Evolutionary conservation across 1,140 invertebrate genomes (phyloP), one percentile per base, ranked within the genome.

Genomic region (Antheraea pernyi): DNA sequence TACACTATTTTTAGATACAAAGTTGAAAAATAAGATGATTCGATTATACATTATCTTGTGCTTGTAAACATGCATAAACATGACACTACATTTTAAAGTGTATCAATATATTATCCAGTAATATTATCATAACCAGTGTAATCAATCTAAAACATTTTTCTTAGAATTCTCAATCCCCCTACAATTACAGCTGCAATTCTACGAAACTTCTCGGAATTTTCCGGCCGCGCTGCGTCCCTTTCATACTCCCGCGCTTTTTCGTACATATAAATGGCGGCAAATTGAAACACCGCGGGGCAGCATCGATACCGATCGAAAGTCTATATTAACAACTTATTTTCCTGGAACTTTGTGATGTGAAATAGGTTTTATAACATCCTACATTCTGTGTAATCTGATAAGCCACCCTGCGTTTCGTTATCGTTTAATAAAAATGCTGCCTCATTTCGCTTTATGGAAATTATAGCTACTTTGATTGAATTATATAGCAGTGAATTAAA

Each of bases 121-220:
- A n/a, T 48, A 48, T 9, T 48, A 48, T 11, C 11, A 11, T 63
- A 68, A 13, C 11, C 18, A 30, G 13, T 16, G 36, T 9, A 22
- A 61, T 61, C 6, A 16, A 9, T 11, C 19, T 61, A 22, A 11
- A 61, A 22, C 19, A 30, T 1, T 13, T 61, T 61, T 36, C 36
- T 61, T 61, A 61, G 60, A 61, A 53, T 53, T 53, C 16, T 13
- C 16, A 53, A 16, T 53, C 4, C 30, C 61, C 61, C 30, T 36
- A 37, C 18, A 36, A 37, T 7, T 36, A 10, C 81, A 86, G 80
- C 80, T 82, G 82, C 77, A 70, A 46, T 86, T 84, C 84, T 76
- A 59, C 72, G 82, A 84, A 86, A 39, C 13, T 39, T 36, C 16
- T 11, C 37, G 37, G 37, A 53, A 53, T 53, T 53, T 64, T 64